phyloP scores from a whole-genome alignment of 2,888 invertebrate genomes.

The Heliothis peltigera region DNA sequence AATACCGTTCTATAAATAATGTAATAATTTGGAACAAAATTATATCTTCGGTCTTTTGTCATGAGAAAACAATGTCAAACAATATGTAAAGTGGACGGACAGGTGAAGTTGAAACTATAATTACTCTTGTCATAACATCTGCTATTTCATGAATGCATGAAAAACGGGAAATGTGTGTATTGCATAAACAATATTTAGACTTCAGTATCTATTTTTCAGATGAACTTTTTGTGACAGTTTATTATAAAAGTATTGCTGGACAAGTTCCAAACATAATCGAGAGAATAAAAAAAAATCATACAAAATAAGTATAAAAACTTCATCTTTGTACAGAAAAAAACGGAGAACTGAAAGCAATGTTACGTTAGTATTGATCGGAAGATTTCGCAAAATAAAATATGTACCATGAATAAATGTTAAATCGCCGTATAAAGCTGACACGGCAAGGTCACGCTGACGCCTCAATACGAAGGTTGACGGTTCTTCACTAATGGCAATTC shows the following conservation, averaged over 20 bases:
- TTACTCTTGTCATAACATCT: constrained; percentile 58
- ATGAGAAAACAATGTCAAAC: constrained; percentile 43
- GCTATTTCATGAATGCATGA: constrained; percentile 20
- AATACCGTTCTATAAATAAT: not conserved
- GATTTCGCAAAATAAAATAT: constrained; percentile 54
- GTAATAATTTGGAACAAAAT: constrained; percentile 25
- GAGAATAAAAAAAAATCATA: too few relatives aligned
- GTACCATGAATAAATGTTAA: constrained; percentile 45
- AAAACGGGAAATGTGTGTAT: constrained; percentile 5
- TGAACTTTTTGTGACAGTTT: too few relatives aligned
- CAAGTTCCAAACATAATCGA: not conserved
- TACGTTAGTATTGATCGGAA: constrained; percentile 35
- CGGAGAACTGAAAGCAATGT: constrained; percentile 7
- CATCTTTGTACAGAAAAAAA: constrained; percentile 2
- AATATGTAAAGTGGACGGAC: constrained; percentile 45
- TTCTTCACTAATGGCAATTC: constrained; percentile 49
- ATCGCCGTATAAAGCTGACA: constrained; percentile 60
- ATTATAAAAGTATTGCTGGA: too few relatives aligned
- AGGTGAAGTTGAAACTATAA: constrained; percentile 54
- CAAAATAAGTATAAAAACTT: too few relatives aligned
- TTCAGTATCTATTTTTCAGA: too few relatives aligned
- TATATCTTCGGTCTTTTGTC: constrained; percentile 28
- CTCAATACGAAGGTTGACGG: constrained; percentile 47
- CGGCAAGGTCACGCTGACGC: constrained; percentile 65
- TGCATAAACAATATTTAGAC: too few relatives aligned